Percentiles rank a stretch among this genome's conserved stretches.
Evolutionary conservation across 2,888 invertebrate genomes (phyloP).

Genomic region (Pseudoips prasinana): DNA sequence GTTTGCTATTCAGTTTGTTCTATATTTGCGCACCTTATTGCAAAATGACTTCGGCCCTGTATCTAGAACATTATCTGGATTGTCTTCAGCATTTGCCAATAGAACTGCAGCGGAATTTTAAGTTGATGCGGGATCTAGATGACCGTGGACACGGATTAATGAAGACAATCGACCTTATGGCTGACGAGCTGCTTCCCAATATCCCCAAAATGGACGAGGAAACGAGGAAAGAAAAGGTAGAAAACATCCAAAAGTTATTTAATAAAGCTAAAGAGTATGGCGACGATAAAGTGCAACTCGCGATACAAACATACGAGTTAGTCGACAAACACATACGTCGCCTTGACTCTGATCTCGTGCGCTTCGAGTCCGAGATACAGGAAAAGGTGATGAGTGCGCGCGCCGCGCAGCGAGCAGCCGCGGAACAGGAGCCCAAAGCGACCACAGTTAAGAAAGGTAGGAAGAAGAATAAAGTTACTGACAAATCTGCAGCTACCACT

Average conservation of each 20-base stretch:
- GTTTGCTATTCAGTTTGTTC: slow-evolving; percentile 50
- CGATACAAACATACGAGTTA: slow-evolving; percentile 98
- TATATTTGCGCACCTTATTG: slow-evolving; percentile 57
- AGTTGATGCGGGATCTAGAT: slow-evolving; percentile 97
- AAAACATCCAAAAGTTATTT: slow-evolving; percentile 93
- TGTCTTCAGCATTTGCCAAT: slow-evolving; percentile 97
- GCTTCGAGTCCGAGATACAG: slow-evolving; percentile 98
- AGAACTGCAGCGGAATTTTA: slow-evolving; percentile 97
- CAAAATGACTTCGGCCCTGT: slow-evolving; percentile 95
- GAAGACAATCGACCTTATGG: slow-evolving; percentile 94
- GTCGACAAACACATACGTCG: slow-evolving; percentile 98
- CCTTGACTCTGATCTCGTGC: slow-evolving; percentile 96
- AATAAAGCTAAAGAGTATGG: slow-evolving; percentile 97
- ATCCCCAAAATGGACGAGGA: slow-evolving; percentile 88
- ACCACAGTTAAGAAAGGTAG: slow-evolving; percentile 73
- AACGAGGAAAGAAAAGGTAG: slow-evolving; percentile 91
- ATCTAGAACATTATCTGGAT: slow-evolving; percentile 97
- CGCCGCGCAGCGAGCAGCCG: slow-evolving; percentile 78
- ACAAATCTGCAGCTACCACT: slow-evolving; percentile 59
- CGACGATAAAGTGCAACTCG: slow-evolving; percentile 98
- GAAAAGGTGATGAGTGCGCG: slow-evolving; percentile 92
- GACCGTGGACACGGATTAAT: slow-evolving; percentile 94
- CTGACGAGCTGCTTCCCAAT: slow-evolving; percentile 89
- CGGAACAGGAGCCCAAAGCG: slow-evolving; percentile 69
- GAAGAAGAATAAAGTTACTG: slow-evolving; percentile 69